Evolutionary conservation across 2,888 invertebrate species (phyloP).

Genomic region (Rhodophaea formosa): DNA sequence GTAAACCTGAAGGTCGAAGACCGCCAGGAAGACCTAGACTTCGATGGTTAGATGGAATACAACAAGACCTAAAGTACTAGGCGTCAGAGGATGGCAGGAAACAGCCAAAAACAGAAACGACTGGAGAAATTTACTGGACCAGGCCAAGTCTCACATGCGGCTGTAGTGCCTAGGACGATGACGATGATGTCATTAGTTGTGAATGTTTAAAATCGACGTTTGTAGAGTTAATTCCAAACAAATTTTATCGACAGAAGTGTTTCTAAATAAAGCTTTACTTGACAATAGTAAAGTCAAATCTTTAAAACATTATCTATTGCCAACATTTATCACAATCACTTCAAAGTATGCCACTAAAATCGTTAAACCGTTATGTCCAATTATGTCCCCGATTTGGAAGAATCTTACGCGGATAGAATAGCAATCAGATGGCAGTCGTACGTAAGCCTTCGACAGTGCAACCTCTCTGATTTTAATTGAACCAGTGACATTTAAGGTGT

Average conservation of each 20-base stretch:
- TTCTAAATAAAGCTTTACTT: neutral
- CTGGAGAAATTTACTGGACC: too few relatives aligned
- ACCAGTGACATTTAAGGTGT: constrained; percentile 23
- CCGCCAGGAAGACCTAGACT: too few relatives aligned
- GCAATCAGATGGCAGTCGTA: neutral
- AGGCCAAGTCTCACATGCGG: too few relatives aligned
- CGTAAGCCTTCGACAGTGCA: neutral
- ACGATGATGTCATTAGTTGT: too few relatives aligned
- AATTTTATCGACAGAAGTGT: neutral
- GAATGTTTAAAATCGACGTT: too few relatives aligned
- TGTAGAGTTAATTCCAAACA: too few relatives aligned
- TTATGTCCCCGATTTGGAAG: neutral
- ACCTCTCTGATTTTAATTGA: constrained; percentile 13
- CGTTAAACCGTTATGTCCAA: neutral
- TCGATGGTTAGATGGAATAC: too few relatives aligned
- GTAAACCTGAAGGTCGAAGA: too few relatives aligned
- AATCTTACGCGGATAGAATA: neutral
- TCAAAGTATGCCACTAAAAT: constrained; percentile 3
- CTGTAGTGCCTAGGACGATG: too few relatives aligned
- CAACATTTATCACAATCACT: neutral
- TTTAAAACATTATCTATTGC: constrained; percentile 9
- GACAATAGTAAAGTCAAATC: neutral
- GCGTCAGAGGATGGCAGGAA: too few relatives aligned
- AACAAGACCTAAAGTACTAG: too few relatives aligned
- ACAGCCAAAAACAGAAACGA: too few relatives aligned